Conservation (phyloP, 2,888 invertebrate species). For the Tetropium fuscum region DNA sequence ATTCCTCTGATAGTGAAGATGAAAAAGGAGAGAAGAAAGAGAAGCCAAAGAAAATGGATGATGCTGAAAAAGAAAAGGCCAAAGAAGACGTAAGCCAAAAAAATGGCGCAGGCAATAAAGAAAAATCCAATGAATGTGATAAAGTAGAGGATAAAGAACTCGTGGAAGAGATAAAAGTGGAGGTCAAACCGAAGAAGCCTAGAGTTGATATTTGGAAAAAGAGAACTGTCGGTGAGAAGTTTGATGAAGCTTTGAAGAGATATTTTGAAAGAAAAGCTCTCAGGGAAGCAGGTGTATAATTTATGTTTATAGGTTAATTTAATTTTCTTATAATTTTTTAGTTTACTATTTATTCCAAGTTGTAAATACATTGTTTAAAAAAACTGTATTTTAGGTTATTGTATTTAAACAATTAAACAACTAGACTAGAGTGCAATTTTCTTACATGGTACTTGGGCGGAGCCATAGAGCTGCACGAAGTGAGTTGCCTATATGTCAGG, state of each 20-base stretch:
- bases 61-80: constrained; percentile 31
- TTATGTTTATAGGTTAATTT: too few species aligned
- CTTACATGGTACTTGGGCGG: too few species aligned
- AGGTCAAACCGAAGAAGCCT: constrained; percentile 55
- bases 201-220: constrained; percentile 86
- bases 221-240: constrained; percentile 82
- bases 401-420: too few species aligned
- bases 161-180: constrained; percentile 40
- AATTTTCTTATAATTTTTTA: too few species aligned
- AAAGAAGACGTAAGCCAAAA: constrained; percentile 32
- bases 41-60: constrained; percentile 39
- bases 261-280: constrained; percentile 80
- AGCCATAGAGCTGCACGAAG: too few species aligned
- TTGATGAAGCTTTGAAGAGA: constrained; percentile 80
- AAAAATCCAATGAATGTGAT: constrained; percentile 40
- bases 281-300: constrained; percentile 50
- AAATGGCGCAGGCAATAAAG: constrained; percentile 40
- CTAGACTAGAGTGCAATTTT: too few species aligned
- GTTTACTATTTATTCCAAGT: too few species aligned
- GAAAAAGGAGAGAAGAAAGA: constrained; percentile 48
- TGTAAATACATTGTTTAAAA: too few species aligned
- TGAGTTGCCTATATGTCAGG: too few species aligned
- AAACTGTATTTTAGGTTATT: too few species aligned
- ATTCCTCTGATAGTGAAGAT: constrained; percentile 68
- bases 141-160: constrained; percentile 36